These are phyloP conservation scores for Mesoligia furuncula DNA, from an alignment of 2,888 invertebrate genomes.

Conservation along the genomic window DNA sequence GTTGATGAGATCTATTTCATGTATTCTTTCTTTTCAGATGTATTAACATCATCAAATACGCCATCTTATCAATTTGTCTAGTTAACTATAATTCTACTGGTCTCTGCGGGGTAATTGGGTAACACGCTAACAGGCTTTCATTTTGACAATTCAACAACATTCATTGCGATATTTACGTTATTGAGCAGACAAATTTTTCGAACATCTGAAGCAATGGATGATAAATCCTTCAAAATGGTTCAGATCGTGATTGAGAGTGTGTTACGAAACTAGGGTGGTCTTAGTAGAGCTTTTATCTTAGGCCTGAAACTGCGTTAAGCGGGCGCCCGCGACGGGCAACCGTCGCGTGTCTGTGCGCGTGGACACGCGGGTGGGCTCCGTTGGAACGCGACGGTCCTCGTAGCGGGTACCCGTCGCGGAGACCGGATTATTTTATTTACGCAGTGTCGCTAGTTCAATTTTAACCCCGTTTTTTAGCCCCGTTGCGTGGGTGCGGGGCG, in stretches of 20 bases:
- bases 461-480: too few species aligned
- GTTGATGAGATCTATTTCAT: not conserved
- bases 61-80: not conserved
- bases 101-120: not conserved
- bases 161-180: not conserved
- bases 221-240: not conserved
- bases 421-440: too few species aligned
- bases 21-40: not conserved
- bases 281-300: not conserved
- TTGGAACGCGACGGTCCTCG: too few species aligned
- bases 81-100: not conserved
- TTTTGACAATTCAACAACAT: not conserved
- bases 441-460: too few species aligned
- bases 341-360: too few species aligned
- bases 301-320: too few species aligned
- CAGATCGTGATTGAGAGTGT: not conserved
- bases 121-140: not conserved
- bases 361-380: too few species aligned
- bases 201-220: not conserved
- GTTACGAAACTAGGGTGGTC: not conserved
- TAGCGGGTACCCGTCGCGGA: too few species aligned
- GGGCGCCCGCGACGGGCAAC: too few species aligned
- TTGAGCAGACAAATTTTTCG: not conserved
- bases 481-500: too few species aligned
- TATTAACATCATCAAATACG: not conserved